These are phyloP conservation scores for Lasius fuliginosus DNA, from an alignment of 2,888 invertebrate genomes.

Conservation along the genomic window DNA sequence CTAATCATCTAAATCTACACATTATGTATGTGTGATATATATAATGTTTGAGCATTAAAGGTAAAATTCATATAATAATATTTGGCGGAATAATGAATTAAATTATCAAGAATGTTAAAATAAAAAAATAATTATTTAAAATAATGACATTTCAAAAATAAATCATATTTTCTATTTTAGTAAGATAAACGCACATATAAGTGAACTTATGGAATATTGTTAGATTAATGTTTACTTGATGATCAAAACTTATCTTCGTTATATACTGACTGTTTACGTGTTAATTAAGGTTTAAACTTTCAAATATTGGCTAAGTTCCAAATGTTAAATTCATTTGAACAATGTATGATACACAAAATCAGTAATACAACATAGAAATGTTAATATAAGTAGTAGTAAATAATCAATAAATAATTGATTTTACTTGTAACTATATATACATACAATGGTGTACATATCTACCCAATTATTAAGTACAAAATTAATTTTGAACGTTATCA, in stretches of 20 bases:
- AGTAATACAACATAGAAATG: neutral
- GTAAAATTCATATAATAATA: neutral
- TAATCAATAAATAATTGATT: constrained; percentile 1
- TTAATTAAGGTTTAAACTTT: constrained; percentile 19
- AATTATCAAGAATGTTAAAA: neutral
- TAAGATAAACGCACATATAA: neutral
- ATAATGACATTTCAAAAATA: neutral
- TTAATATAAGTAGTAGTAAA: neutral
- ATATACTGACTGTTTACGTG: neutral
- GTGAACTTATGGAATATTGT: neutral
- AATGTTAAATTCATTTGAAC: neutral
- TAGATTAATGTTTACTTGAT: neutral
- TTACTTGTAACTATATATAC: neutral
- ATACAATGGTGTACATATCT: neutral
- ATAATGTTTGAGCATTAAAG: neutral
- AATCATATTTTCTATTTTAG: neutral
- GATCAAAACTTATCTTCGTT: constrained; percentile 1
- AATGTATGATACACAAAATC: neutral
- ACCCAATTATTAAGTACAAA: constrained; percentile 6
- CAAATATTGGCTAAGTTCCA: neutral
- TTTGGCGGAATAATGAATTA: neutral
- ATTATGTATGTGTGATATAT: neutral
- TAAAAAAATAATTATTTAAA: constrained; percentile 8
- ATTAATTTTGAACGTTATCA: constrained; percentile 10
- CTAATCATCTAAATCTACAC: neutral